Conservation (phyloP, 1,140 invertebrate species). For the Drosophila truncata region DNA sequence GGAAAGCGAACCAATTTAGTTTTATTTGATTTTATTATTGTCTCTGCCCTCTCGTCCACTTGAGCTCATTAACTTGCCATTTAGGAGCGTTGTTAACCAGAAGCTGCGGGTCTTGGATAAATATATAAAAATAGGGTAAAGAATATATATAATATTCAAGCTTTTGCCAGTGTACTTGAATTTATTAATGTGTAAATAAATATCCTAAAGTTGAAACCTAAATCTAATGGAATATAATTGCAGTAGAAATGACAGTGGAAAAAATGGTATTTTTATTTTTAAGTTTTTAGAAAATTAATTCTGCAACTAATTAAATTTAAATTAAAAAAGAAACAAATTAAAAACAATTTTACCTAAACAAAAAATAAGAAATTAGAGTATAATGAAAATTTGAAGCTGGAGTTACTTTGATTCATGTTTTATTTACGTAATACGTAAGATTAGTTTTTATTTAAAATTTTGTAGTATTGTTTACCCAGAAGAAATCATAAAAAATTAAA, state of each 20-base stretch:
- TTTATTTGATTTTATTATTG: conserved; percentile 63
- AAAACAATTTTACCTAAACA: background rate
- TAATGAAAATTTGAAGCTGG: background rate
- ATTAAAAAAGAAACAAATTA: no score
- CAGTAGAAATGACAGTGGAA: background rate
- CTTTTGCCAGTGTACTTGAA: conserved; percentile 14
- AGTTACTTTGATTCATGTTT: background rate
- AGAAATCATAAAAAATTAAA: conserved; percentile 15
- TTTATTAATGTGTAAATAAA: conserved; percentile 20
- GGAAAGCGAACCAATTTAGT: conserved; percentile 44
- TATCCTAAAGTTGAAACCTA: conserved; percentile 15
- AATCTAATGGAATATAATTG: conserved; percentile 19
- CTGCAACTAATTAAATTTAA: background rate
- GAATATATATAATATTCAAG: conserved; percentile 23
- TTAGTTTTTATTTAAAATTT: background rate
- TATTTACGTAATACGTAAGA: conserved; percentile 13
- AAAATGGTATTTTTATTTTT: conserved; percentile 28
- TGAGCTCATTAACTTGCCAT: conserved; percentile 74
- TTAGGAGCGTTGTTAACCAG: conserved; percentile 18
- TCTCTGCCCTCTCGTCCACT: conserved; percentile 47
- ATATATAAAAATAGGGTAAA: conserved; percentile 9
- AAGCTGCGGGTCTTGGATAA: conserved; percentile 57
- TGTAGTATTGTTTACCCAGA: background rate
- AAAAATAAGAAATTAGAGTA: background rate
- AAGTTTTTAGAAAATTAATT: background rate